phyloP scores from a whole-genome alignment of 2,888 invertebrate species.

The Baronia brevicornis region DNA sequence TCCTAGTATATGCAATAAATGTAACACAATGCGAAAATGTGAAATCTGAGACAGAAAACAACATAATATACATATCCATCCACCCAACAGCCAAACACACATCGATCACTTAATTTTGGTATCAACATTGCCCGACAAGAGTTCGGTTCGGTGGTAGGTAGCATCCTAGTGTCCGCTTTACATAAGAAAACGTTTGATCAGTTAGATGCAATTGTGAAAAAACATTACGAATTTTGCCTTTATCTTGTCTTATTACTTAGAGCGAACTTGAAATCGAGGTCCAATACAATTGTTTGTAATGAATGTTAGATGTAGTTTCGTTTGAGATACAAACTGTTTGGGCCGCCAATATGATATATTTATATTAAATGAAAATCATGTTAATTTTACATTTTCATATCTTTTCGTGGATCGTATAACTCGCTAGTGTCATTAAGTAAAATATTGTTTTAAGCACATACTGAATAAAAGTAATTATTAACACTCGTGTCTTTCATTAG shows the following conservation, averaged over 20 bases:
- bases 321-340: constrained; percentile 41
- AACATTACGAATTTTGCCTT: constrained; percentile 31
- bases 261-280: constrained; percentile 69
- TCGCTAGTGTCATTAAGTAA: constrained; percentile 70
- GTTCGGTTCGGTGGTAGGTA: no score
- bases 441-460: constrained; percentile 67
- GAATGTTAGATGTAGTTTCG: constrained; percentile 46
- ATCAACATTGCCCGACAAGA: no score
- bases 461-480: constrained; percentile 63
- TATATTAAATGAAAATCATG: constrained; percentile 65
- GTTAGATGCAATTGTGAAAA: constrained; percentile 20
- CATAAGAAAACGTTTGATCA: no score
- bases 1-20: no score
- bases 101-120: no score
- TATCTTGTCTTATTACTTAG: constrained; percentile 52
- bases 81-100: no score
- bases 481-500: constrained; percentile 32
- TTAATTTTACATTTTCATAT: constrained; percentile 63
- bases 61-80: no score
- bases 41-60: no score
- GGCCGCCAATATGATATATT: constrained; percentile 50
- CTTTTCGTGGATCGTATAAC: constrained; percentile 64
- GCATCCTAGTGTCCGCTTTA: no score
- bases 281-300: constrained; percentile 71
- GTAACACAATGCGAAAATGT: no score